Percentiles rank a stretch among this genome's conserved stretches.
These are phyloP conservation scores for Fregetta grallaria DNA, from an alignment of 2,113 vertebrate species.

Conservation along the genomic window DNA sequence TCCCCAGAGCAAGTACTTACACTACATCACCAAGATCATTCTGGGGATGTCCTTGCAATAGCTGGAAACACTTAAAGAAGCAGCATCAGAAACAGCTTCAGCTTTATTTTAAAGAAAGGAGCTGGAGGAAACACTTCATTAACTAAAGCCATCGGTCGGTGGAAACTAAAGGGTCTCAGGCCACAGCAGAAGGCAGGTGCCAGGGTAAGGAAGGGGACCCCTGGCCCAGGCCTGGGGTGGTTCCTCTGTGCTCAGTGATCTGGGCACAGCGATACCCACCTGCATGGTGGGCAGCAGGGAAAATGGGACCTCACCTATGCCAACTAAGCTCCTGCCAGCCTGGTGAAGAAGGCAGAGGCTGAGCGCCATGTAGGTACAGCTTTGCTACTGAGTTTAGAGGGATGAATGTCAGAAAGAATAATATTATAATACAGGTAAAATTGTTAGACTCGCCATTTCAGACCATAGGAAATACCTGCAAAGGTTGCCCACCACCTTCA, in stretches of 20 bases:
- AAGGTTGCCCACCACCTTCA: background rate
- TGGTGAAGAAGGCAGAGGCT: background rate
- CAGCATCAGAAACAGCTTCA: background rate
- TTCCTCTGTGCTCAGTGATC: background rate
- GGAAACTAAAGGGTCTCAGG: background rate
- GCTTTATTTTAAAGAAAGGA: background rate
- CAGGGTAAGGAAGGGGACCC: background rate
- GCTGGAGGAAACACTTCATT: background rate
- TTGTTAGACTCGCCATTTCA: background rate
- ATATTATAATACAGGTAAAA: background rate
- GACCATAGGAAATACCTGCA: background rate
- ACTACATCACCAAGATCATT: background rate
- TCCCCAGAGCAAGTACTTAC: background rate
- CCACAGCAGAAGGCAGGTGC: background rate
- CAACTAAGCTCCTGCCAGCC: background rate
- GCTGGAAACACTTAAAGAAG: background rate
- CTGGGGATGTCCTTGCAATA: background rate
- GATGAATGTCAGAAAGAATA: background rate
- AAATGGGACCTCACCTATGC: background rate
- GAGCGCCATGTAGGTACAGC: background rate
- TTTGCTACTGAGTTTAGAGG: background rate
- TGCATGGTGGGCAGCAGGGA: background rate
- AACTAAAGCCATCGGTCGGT: background rate
- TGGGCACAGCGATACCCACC: accelerated
- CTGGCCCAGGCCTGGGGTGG: background rate